A percentile compares a stretch with the other conserved stretches of the same genome.
phyloP scores from a whole-genome alignment of 2,888 invertebrate genomes.

The Megalurothrips usitatus region DNA sequence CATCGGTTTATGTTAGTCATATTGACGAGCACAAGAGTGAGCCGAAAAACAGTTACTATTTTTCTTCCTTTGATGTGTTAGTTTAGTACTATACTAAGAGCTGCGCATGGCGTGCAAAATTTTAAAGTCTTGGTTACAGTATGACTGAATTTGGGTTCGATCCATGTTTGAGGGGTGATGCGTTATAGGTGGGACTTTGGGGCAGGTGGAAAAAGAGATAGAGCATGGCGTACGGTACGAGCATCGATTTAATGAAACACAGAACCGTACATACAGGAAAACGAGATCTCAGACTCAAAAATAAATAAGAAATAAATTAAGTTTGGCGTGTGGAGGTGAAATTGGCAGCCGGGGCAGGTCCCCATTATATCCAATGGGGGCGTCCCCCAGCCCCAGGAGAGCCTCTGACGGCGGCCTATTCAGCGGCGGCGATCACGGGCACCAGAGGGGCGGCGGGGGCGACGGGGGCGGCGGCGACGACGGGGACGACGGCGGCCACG shows the following conservation, averaged over 20 bases:
- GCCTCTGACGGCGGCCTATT: background rate
- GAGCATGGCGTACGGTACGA: background rate
- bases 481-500: constrained; percentile 32
- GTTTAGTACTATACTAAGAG: no score
- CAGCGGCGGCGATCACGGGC: constrained; percentile 11
- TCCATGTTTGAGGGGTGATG: no score
- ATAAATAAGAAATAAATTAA: constrained; percentile 16
- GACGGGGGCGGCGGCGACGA: background rate
- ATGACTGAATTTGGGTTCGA: no score
- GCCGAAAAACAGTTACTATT: no score
- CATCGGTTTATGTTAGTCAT: no score
- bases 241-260: background rate
- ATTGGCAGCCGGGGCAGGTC: constrained; percentile 11
- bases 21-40: no score
- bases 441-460: background rate
- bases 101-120: no score
- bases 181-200: no score
- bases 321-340: constrained; percentile 5
- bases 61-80: no score
- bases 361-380: constrained; percentile 14
- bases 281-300: constrained; percentile 3
- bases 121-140: no score
- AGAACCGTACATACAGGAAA: background rate
- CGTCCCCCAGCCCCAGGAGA: constrained; percentile 4
- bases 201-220: no score